These are phyloP conservation scores for Bos indicus DNA, from an alignment of 2,113 vertebrate genomes.

Conservation along the genomic window DNA sequence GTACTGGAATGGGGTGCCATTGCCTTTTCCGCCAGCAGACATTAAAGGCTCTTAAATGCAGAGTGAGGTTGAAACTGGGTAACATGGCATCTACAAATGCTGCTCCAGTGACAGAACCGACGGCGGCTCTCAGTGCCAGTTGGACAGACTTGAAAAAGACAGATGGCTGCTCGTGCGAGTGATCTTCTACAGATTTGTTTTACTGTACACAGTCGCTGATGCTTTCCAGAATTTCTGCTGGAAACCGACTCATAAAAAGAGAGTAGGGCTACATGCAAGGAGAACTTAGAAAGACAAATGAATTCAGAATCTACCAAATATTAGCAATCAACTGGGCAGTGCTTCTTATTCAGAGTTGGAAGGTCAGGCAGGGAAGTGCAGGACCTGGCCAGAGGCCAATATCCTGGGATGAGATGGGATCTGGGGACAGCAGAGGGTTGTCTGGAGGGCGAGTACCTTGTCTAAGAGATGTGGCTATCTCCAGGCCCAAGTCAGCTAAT, in stretches of 20 bases:
- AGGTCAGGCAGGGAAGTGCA: not conserved
- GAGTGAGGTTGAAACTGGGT: not conserved
- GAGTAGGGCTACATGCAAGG: not conserved
- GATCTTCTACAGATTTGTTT: conserved; percentile 40
- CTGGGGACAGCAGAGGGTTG: not conserved
- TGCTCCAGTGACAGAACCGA: not conserved
- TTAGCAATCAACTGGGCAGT: not conserved
- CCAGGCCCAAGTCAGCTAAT: not conserved
- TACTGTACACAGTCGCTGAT: not conserved
- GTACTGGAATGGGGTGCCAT: not conserved
- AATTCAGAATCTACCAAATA: not conserved
- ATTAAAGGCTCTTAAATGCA: not conserved
- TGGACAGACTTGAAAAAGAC: not conserved
- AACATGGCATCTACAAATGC: not conserved
- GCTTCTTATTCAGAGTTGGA: not conserved
- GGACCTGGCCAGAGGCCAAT: not conserved
- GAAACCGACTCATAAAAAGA: not conserved
- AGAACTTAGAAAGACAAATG: not conserved
- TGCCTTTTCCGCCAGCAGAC: not conserved
- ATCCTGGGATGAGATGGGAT: not conserved
- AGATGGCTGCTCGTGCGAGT: not conserved
- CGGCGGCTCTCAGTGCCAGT: not conserved
- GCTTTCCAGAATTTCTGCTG: conserved; percentile 26
- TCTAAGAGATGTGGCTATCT: not conserved
- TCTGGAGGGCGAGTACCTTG: not conserved